Conservation (phyloP, 2,888 invertebrate species). For the Cerastis leucographa region DNA sequence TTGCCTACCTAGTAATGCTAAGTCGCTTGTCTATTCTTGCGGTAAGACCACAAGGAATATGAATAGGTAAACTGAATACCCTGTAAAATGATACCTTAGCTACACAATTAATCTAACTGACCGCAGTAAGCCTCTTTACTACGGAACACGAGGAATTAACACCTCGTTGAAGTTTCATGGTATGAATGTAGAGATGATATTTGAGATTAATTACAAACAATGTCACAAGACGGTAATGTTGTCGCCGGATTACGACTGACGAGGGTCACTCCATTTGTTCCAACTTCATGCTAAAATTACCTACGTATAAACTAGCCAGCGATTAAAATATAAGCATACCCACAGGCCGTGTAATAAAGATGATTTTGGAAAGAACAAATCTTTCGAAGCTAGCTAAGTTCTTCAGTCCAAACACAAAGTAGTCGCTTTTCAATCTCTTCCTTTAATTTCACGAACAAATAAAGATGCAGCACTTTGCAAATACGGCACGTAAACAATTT, state of each 20-base stretch:
- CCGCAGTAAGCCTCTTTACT: slow-evolving; percentile 49
- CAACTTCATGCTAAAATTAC: slow-evolving; percentile 68
- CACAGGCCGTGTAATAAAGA: slow-evolving; percentile 7
- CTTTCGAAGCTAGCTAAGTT: background rate
- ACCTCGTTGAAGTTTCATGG: slow-evolving; percentile 56
- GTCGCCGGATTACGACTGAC: slow-evolving; percentile 79
- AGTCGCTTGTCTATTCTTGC: slow-evolving; percentile 8
- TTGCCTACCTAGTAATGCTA: background rate
- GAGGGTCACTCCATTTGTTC: slow-evolving; percentile 80
- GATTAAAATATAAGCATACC: slow-evolving; percentile 40
- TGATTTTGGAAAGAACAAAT: slow-evolving; percentile 1
- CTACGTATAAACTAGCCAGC: slow-evolving; percentile 53
- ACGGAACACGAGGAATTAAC: slow-evolving; percentile 58
- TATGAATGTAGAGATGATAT: slow-evolving; percentile 65
- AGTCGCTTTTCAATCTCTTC: background rate
- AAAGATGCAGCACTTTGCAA: slow-evolving; percentile 16
- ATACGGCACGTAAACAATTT: slow-evolving; percentile 7
- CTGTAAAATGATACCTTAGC: slow-evolving; percentile 38
- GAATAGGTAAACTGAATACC: slow-evolving; percentile 31
- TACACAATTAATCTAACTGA: slow-evolving; percentile 59
- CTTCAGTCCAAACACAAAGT: background rate
- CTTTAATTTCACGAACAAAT: background rate
- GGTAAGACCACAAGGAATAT: background rate
- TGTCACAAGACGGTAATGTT: slow-evolving; percentile 79
- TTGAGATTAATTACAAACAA: slow-evolving; percentile 76